Conservation (phyloP, 1,140 invertebrate genomes). For the Bombus soroeensis region DNA sequence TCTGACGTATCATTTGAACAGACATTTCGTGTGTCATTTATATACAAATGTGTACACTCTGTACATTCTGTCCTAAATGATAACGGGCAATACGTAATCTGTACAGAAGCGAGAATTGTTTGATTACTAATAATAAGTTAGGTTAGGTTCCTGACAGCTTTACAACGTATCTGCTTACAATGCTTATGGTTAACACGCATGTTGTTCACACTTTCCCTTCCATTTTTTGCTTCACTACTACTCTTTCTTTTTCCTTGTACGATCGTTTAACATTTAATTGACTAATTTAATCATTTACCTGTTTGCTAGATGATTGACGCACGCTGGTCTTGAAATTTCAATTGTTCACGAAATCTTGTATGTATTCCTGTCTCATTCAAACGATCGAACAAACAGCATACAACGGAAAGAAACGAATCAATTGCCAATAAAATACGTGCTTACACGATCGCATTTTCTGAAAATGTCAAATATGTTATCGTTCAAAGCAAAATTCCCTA, state of each 20-base stretch:
- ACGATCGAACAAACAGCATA: neutral
- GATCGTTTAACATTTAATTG: constrained; percentile 63
- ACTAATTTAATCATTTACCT: constrained; percentile 65
- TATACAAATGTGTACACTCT: constrained; percentile 78
- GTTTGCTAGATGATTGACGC: constrained; percentile 36
- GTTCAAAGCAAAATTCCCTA: neutral
- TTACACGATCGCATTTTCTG: neutral
- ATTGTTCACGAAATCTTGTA: neutral
- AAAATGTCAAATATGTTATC: neutral
- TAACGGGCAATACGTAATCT: constrained; percentile 67
- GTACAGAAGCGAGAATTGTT: constrained; percentile 70
- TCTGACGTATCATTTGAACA: constrained; percentile 47
- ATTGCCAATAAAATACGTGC: neutral
- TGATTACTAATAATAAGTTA: constrained; percentile 24
- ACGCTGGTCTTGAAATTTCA: constrained; percentile 8
- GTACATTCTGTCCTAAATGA: constrained; percentile 65
- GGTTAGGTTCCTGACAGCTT: constrained; percentile 40
- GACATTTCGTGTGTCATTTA: constrained; percentile 65
- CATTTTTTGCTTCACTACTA: neutral
- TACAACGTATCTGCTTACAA: constrained; percentile 30
- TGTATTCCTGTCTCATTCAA: constrained; percentile 7
- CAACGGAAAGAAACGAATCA: neutral
- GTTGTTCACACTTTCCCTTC: neutral
- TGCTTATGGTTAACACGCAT: constrained; percentile 36
- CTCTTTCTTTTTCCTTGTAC: neutral